Evolutionary conservation across 2,113 vertebrate species (phyloP).

Genomic region (Galeopterus variegatus): DNA sequence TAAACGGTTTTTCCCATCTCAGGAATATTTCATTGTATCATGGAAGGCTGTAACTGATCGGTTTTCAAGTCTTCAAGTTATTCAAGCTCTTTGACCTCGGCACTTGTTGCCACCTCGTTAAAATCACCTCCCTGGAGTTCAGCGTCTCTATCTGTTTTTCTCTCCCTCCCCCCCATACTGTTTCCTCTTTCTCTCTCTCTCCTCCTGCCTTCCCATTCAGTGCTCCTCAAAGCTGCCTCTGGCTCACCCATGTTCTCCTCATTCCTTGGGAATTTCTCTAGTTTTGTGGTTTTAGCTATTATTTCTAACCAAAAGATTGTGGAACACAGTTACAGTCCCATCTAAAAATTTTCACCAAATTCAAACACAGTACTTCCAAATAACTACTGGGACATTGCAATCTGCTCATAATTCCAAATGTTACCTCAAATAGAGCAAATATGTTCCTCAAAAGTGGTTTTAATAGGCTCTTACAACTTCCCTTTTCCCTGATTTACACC

Average conservation of each 20-base stretch:
- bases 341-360: not conserved
- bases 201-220: not conserved
- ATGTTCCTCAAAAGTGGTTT: conserved; percentile 32
- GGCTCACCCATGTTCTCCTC: not conserved
- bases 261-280: not conserved
- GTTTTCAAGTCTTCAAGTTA: not conserved
- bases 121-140: not conserved
- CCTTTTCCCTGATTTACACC: not conserved
- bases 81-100: not conserved
- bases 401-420: not conserved
- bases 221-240: not conserved
- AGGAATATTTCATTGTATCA: not conserved
- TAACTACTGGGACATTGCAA: not conserved
- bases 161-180: not conserved
- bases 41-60: not conserved
- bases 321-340: not conserved
- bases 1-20: not conserved
- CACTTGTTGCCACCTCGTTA: fast-evolving
- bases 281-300: conserved; percentile 21
- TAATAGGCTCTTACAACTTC: not conserved
- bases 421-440: not conserved
- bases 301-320: conserved; percentile 18
- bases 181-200: not conserved
- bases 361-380: not conserved
- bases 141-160: not conserved